Evolutionary conservation across 1,140 invertebrate species (phyloP).

Genomic region (Papilio polytes): DNA sequence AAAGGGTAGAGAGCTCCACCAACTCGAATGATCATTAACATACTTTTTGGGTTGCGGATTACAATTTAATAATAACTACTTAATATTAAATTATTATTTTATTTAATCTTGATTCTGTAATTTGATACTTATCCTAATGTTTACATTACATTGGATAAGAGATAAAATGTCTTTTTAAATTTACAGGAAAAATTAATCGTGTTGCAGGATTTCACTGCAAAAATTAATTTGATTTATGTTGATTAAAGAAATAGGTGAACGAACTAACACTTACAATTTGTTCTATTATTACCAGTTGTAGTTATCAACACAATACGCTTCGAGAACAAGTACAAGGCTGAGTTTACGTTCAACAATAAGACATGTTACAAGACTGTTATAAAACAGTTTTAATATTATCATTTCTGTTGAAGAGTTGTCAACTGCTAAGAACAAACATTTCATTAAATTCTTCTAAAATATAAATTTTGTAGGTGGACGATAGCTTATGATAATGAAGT

Average conservation of each 20-base stretch:
- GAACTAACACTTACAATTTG: neutral
- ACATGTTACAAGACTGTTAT: neutral
- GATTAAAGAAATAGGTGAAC: neutral
- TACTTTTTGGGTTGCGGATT: slow-evolving; percentile 10
- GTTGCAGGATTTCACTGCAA: too few species aligned
- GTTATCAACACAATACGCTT: neutral
- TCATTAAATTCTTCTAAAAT: slow-evolving; percentile 7
- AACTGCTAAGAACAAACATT: neutral
- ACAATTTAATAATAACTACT: neutral
- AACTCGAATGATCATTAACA: slow-evolving; percentile 16
- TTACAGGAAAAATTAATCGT: too few species aligned
- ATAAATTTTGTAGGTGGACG: slow-evolving; percentile 47
- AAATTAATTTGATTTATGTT: neutral
- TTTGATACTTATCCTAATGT: too few species aligned
- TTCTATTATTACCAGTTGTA: neutral
- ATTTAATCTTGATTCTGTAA: too few species aligned
- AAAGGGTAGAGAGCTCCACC: slow-evolving; percentile 1
- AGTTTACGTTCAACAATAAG: neutral
- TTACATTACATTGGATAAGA: too few species aligned
- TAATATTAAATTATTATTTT: too few species aligned
- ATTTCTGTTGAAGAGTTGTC: neutral
- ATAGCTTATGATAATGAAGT: slow-evolving; percentile 78
- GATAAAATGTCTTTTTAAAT: too few species aligned
- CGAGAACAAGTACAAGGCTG: neutral
- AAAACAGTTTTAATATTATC: neutral